Conservation (phyloP, 2,797 vertebrate species). For the Phrynocephalus forsythii region DNA sequence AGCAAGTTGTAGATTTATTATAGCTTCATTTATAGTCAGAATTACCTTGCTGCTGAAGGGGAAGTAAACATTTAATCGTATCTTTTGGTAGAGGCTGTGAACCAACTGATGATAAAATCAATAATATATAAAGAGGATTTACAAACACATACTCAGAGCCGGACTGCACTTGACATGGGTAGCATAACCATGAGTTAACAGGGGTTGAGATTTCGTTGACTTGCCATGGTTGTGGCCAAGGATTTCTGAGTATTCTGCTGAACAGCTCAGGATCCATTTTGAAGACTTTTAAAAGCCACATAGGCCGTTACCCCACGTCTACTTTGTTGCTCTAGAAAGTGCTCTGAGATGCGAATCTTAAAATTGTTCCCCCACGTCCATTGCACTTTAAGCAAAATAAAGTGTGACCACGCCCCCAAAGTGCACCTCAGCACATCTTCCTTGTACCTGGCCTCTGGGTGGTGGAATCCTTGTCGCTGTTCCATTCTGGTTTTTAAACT, state of each 20-base stretch:
- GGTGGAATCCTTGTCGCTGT: no score
- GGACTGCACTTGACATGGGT: background rate
- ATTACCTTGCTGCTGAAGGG: conserved; percentile 9
- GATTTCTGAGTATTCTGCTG: background rate
- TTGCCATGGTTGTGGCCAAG: no score
- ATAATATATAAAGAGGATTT: background rate
- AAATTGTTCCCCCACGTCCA: no score
- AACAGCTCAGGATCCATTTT: background rate
- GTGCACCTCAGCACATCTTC: no score
- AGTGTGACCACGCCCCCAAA: no score
- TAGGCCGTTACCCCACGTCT: no score
- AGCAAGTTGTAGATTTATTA: conserved; percentile 2
- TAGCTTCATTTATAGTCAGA: background rate
- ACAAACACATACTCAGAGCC: background rate
- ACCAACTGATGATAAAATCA: conserved; percentile 1
- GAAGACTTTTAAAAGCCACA: background rate
- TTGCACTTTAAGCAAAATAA: no score
- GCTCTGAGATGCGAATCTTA: no score
- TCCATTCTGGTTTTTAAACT: no score
- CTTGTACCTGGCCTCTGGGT: no score
- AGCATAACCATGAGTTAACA: background rate
- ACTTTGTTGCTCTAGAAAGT: no score
- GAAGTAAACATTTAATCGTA: background rate
- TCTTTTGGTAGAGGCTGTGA: background rate
- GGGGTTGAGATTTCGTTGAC: background rate